These are phyloP conservation scores for Oreocharis arfaki DNA, from an alignment of 2,113 vertebrate species.

Conservation along the genomic window DNA sequence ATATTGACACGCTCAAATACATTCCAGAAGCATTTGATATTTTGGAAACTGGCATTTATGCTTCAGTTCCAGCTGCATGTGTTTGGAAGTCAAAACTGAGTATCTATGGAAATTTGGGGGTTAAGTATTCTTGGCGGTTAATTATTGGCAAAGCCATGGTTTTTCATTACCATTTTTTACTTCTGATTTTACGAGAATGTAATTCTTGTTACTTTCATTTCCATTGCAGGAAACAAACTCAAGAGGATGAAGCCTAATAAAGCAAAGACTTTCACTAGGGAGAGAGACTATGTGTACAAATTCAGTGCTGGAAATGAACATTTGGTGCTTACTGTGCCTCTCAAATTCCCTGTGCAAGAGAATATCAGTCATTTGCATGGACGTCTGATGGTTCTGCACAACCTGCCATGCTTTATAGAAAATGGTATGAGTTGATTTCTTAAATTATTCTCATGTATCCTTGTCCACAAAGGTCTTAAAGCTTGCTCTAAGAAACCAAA, in stretches of 20 bases:
- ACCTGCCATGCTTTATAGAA: conserved; percentile 90
- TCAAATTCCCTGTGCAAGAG: conserved; percentile 86
- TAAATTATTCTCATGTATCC: background rate
- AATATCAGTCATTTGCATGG: conserved; percentile 86
- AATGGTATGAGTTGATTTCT: conserved; percentile 73
- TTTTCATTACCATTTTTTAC: background rate
- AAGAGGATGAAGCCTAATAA: conserved; percentile 84
- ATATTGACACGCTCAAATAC: background rate
- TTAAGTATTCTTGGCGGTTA: background rate
- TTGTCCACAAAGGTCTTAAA: background rate
- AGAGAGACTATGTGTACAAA: conserved; percentile 87
- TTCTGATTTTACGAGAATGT: background rate
- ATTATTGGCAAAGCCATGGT: background rate
- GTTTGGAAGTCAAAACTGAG: background rate
- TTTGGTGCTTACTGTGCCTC: conserved; percentile 84
- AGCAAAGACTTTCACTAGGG: conserved; percentile 70
- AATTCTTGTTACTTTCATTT: background rate
- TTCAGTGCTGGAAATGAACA: conserved; percentile 82
- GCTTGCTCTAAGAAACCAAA: background rate
- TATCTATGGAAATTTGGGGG: background rate
- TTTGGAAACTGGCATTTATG: background rate
- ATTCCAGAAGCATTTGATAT: background rate
- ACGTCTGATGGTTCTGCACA: conserved; percentile 88
- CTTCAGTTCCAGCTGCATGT: background rate
- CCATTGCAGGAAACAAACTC: background rate